These are phyloP conservation scores for Zaprionus bogoriensis DNA, from an alignment of 2,888 invertebrate species.

Conservation along the genomic window DNA sequence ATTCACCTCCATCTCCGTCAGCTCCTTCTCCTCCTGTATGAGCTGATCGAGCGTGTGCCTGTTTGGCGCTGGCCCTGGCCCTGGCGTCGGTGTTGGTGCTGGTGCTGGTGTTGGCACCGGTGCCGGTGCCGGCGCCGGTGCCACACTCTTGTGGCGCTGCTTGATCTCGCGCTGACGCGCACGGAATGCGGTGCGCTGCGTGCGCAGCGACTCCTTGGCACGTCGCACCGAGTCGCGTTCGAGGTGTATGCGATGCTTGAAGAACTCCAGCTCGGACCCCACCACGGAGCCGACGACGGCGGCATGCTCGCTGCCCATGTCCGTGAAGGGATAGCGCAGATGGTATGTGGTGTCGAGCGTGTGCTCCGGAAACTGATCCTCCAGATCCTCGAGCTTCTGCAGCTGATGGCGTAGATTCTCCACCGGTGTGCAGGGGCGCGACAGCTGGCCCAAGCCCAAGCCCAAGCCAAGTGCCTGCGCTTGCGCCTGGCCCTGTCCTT, in stretches of 20 bases:
- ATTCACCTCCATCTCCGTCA: conserved; percentile 92
- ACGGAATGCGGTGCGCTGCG: conserved; percentile 87
- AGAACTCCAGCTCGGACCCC: conserved; percentile 90
- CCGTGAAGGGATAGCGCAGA: conserved; percentile 91
- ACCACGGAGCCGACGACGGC: conserved; percentile 69
- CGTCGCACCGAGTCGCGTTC: conserved; percentile 92
- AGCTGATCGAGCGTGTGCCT: conserved; percentile 80
- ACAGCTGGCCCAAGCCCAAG: no score
- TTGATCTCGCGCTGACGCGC: conserved; percentile 86
- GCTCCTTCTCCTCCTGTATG: conserved; percentile 90
- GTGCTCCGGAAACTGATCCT: conserved; percentile 90
- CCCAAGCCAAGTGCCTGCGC: no score
- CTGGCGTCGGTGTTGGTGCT: conserved; percentile 9
- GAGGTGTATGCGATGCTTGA: conserved; percentile 90
- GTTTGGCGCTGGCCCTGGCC: conserved; percentile 16
- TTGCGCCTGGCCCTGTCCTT: background rate
- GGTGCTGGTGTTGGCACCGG: no score
- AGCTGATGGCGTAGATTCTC: conserved; percentile 91
- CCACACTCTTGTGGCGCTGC: conserved; percentile 81
- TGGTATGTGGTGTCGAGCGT: conserved; percentile 89
- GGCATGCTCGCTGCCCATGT: conserved; percentile 84
- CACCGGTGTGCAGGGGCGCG: conserved; percentile 88
- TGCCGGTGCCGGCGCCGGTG: no score
- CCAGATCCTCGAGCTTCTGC: conserved; percentile 91
- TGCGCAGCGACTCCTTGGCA: conserved; percentile 89